These are phyloP conservation scores for Xylocampa areola DNA, from an alignment of 2,888 invertebrate genomes.

Conservation along the genomic window DNA sequence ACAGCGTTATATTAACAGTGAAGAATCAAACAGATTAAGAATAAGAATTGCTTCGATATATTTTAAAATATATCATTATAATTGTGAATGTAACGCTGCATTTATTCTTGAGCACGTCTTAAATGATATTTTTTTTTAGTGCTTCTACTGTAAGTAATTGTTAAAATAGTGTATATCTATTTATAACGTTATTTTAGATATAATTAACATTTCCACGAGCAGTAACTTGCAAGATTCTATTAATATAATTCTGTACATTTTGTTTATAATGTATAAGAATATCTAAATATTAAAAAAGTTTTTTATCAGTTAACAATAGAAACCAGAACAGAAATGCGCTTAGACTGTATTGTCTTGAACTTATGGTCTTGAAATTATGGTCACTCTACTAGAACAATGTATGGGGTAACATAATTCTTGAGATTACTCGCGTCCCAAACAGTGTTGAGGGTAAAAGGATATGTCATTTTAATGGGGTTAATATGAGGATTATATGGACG, in stretches of 20 bases:
- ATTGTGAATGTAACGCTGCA: constrained; percentile 39
- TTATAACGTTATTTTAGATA: constrained; percentile 37
- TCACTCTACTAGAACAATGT: constrained; percentile 7
- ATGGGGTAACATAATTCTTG: constrained; percentile 12
- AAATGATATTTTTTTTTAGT: constrained; percentile 39
- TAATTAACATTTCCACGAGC: constrained; percentile 37
- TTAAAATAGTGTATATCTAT: constrained; percentile 37
- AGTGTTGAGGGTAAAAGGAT: constrained; percentile 31
- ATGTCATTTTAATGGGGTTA: constrained; percentile 33
- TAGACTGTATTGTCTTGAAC: constrained; percentile 28
- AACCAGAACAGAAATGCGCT: constrained; percentile 38
- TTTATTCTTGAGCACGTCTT: constrained; percentile 37
- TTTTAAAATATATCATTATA: constrained; percentile 32
- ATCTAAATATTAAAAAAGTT: constrained; percentile 36
- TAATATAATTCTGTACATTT: constrained; percentile 36
- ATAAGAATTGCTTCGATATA: constrained; percentile 36
- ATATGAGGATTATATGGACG: constrained; percentile 32
- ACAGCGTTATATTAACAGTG: constrained; percentile 39
- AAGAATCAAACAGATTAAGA: constrained; percentile 35
- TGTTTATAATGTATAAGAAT: constrained; percentile 36
- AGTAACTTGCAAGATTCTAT: constrained; percentile 39
- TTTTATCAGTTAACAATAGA: constrained; percentile 35
- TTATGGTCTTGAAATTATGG: constrained; percentile 23
- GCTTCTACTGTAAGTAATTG: constrained; percentile 38
- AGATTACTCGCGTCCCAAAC: constrained; percentile 24